phyloP scores from a whole-genome alignment of 2,113 vertebrate genomes.

The Rhea pennata region DNA sequence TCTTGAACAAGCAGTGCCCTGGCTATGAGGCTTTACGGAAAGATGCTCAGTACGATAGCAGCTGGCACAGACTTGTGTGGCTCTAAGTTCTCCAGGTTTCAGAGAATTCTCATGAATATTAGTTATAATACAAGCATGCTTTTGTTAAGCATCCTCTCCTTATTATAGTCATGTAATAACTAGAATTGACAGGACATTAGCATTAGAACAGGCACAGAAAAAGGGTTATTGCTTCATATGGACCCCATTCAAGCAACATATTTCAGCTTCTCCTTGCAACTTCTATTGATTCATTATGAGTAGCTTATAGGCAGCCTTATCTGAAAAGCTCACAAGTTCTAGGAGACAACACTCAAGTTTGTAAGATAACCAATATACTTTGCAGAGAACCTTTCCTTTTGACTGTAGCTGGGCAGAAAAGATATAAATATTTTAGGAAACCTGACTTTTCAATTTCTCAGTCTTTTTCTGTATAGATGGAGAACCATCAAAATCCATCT shows the following conservation, averaged over 20 bases:
- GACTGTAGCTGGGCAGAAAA: not conserved
- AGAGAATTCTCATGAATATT: not conserved
- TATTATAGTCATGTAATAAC: not conserved
- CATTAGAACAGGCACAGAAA: not conserved
- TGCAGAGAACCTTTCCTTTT: not conserved
- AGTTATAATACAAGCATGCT: not conserved
- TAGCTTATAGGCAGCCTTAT: not conserved
- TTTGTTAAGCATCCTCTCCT: not conserved
- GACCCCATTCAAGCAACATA: not conserved
- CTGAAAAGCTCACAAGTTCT: not conserved
- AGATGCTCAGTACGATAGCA: accelerated
- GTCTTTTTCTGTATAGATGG: not conserved
- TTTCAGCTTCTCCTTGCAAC: not conserved
- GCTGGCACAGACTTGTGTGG: not conserved
- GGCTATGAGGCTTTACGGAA: accelerated
- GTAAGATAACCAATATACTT: not conserved
- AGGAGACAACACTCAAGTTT: not conserved
- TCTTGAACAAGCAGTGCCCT: not conserved
- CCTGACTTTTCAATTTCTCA: slow-evolving; percentile 5
- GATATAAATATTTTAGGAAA: slow-evolving; percentile 7
- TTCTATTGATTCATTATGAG: not conserved
- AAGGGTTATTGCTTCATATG: not conserved
- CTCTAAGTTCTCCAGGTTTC: not conserved
- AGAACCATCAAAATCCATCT: not conserved
- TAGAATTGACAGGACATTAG: not conserved